phyloP scores from a whole-genome alignment of 2,888 invertebrate species.

The Cabera pusaria region DNA sequence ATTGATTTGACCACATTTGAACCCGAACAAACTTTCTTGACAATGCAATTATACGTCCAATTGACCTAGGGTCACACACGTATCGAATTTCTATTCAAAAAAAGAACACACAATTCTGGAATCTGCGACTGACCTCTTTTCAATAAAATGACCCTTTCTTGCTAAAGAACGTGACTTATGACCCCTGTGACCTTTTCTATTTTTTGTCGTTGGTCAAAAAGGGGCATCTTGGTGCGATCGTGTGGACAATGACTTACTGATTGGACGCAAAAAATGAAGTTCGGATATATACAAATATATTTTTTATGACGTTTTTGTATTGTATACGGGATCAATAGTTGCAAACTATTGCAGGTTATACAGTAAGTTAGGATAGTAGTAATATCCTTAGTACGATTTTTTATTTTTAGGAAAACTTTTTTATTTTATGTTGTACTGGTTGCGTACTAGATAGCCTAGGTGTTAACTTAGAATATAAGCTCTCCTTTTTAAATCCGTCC shows the following conservation, averaged over 20 bases:
- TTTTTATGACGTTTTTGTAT: slow-evolving; percentile 12
- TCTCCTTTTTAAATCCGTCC: too few relatives aligned
- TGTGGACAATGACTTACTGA: slow-evolving; percentile 69
- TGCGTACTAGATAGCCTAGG: too few relatives aligned
- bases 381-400: too few relatives aligned
- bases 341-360: too few relatives aligned
- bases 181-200: slow-evolving; percentile 50
- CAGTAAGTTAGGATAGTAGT: too few relatives aligned
- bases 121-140: slow-evolving; percentile 59
- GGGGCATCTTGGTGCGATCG: slow-evolving; percentile 52
- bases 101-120: slow-evolving; percentile 52
- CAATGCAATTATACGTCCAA: slow-evolving; percentile 25
- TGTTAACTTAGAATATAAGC: too few relatives aligned
- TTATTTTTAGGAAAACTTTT: too few relatives aligned
- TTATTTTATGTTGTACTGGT: too few relatives aligned
- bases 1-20: slow-evolving; percentile 21
- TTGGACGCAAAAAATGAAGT: slow-evolving; percentile 56
- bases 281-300: slow-evolving; percentile 11
- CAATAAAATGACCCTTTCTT: slow-evolving; percentile 46
- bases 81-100: slow-evolving; percentile 57
- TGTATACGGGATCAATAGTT: too few relatives aligned
- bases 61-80: slow-evolving; percentile 73
- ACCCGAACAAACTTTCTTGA: slow-evolving; percentile 17
- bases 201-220: slow-evolving; percentile 63
- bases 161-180: slow-evolving; percentile 58